Evolutionary conservation across 1,140 invertebrate species (phyloP), one percentile per base, ranked within the genome.

Genomic region (Meloidogyne exigua): DNA sequence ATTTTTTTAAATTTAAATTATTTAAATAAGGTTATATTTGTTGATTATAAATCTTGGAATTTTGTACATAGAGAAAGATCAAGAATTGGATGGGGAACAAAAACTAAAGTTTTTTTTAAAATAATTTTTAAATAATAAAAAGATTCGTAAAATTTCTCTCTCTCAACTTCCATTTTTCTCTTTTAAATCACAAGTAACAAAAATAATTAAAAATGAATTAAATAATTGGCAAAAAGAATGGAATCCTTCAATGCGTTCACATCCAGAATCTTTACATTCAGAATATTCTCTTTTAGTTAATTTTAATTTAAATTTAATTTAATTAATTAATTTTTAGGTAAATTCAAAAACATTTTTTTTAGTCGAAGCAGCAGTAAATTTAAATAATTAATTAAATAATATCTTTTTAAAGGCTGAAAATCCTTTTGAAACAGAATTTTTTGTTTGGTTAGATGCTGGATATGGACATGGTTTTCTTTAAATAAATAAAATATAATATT

Each of bases 331-430:
- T 57, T 57, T 57, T n/a, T 5, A 57, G 49, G 86, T 87, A 65
- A 88, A 88, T 72, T 87, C 85, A 13, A 87, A 87, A 76, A 73
- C 86, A 21, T 86, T 87, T 69, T 88, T 87, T 68, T 44, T 87
- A 1, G 83, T 80, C 75, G 85, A 87, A 74, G 82, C 84, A 23
- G 84, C 85, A 23, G 83, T 85, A 32, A 69, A 79, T 44, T 18
- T 25, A 13, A 79, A 15, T 23, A 15, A 13, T 71, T 15, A 15
- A 23, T n/a, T 39, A 68, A 23, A 23, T 44, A 11, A 21, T 13
- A 71, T 57, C 68, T 44, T 25, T 23, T 76, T 84, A 74, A 39
- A 84, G 83, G 13, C 71, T 15, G 84, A 86, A 15, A 85, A 86
- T 80, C 86, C 84, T 0, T 86, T 86, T 72, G 73, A 79, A 9